Evolutionary conservation across 1,140 invertebrate genomes (phyloP), one percentile per base, ranked within the genome.

Genomic region (Ruditapes philippinarum): DNA sequence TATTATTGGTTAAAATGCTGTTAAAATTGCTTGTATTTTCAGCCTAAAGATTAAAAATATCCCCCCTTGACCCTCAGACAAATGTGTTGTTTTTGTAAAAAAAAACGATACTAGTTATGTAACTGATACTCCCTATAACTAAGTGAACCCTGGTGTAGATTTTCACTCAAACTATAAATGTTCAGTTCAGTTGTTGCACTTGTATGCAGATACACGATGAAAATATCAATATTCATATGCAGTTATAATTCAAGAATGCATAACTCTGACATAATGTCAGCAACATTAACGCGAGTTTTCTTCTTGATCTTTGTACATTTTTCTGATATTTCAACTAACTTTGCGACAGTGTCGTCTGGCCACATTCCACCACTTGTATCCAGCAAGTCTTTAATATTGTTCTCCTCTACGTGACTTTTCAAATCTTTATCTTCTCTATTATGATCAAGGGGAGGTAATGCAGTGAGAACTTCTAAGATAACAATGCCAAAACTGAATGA

Each of bases 401-500:
- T 87, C 57, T 93, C 92, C 22, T 91, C 76, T 0, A 93, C 81
- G 85, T 91, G 68, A 84, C 91, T 92, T 65, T 88, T 91, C 25
- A 94, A 49, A 74, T 94, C 94, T 33, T 62, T 60, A 22, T 94
- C 93, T 81, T 92, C 92, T 31, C 94, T 78, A 42, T 42, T 42
- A 9, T 74, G 51, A 60, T 94, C 94, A 49, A 88, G 25, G 25
- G 91, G 85, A 74, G 92, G 90, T 74, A 91, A 62, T 74, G 94
- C 92, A 57, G 94, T 95, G 22, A 95, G 60, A 17, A 94, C 49
- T 87, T 95, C 94, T 12, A 94, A 86, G 25, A 95, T 57, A 9
- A 95, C 97, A 62, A 98, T 97, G 11, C 97, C 98, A 96, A 97
- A 98, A 93, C 97, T 98, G 94, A 97, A 98, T 19, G 97, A 97